These are phyloP conservation scores for Mionectes olivaceus DNA, from an alignment of 2,797 vertebrate species.

Conservation along the genomic window DNA sequence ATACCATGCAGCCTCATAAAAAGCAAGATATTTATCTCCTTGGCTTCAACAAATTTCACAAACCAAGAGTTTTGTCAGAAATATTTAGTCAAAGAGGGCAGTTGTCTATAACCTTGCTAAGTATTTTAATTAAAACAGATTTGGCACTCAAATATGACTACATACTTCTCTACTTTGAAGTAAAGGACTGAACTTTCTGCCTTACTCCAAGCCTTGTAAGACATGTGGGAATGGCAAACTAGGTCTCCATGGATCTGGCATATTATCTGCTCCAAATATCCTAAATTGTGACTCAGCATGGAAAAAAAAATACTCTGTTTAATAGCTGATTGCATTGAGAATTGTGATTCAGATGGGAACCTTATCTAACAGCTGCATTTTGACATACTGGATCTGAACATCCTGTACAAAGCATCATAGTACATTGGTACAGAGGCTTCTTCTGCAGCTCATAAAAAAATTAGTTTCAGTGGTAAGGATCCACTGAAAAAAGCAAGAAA, in stretches of 20 bases:
- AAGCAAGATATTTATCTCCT: not conserved
- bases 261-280: not conserved
- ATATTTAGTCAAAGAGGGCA: too few species aligned
- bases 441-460: not conserved
- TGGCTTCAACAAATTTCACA: not conserved
- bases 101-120: too few species aligned
- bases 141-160: not conserved
- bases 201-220: not conserved
- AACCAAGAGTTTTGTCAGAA: not conserved
- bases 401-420: not conserved
- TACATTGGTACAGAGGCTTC: not conserved
- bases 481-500: constrained; percentile 12
- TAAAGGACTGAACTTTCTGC: not conserved
- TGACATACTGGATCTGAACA: not conserved
- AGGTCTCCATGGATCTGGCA: not conserved
- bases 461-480: constrained; percentile 12
- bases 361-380: not conserved
- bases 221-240: not conserved
- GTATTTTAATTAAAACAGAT: not conserved
- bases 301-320: not conserved
- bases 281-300: not conserved
- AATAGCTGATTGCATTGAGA: not conserved
- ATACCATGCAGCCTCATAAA: not conserved
- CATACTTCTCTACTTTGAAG: not conserved
- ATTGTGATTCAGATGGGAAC: not conserved